phyloP scores from a whole-genome alignment of 1,140 invertebrate species.

The Caenorhabditis brenneri region DNA sequence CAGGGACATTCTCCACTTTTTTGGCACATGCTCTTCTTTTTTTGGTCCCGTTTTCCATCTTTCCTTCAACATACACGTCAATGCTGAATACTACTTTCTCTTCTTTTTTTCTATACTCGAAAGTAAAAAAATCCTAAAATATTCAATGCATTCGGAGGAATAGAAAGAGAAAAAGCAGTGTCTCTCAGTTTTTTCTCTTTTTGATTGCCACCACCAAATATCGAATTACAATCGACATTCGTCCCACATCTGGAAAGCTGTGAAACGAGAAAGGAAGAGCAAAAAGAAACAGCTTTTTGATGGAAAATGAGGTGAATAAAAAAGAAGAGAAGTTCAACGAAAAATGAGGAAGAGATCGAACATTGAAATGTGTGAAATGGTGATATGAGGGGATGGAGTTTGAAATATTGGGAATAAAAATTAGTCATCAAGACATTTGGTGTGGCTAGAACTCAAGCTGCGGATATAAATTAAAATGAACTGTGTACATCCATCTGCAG shows the following conservation, averaged over 20 bases:
- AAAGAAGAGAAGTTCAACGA: too few relatives aligned
- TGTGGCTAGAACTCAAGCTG: too few relatives aligned
- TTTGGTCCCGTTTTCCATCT: neutral
- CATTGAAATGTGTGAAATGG: too few relatives aligned
- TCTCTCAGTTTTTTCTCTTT: neutral
- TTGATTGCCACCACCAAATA: neutral
- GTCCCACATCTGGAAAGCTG: neutral
- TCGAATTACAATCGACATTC: constrained; percentile 43
- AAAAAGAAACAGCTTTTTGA: neutral
- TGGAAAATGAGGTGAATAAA: neutral
- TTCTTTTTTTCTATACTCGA: constrained; percentile 5
- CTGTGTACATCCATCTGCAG: too few relatives aligned
- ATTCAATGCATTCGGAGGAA: constrained; percentile 9
- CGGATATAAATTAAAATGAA: too few relatives aligned
- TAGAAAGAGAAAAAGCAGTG: neutral
- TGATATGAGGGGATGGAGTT: too few relatives aligned
- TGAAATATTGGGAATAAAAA: too few relatives aligned
- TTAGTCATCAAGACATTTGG: too few relatives aligned
- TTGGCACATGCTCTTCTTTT: constrained; percentile 31
- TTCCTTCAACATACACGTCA: neutral
- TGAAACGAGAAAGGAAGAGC: neutral
- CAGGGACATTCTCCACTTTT: constrained; percentile 16
- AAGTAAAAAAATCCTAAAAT: constrained; percentile 29
- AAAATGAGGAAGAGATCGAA: too few relatives aligned
- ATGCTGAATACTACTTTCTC: constrained; percentile 27